A percentile compares a stretch with the other conserved stretches of the same genome.
Evolutionary conservation across 2,797 vertebrate species (phyloP).

Genomic region (Muscicapa comitata): DNA sequence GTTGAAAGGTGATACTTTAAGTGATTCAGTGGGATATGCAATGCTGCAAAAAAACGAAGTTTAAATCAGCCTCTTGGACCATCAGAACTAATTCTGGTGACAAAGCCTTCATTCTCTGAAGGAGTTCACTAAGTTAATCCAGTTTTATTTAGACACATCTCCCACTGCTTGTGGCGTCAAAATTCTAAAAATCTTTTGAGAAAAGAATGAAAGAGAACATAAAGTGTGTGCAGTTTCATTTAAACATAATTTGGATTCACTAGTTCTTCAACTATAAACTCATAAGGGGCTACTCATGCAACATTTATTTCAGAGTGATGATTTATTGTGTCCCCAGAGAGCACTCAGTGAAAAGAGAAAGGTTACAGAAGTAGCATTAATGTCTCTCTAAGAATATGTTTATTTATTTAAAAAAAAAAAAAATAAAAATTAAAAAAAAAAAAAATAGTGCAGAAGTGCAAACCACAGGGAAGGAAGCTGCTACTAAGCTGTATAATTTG

Average conservation of each 20-base stretch:
- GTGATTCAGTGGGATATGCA: neutral
- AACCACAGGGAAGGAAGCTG: conserved; percentile 23
- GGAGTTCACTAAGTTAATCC: neutral
- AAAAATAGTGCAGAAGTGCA: neutral
- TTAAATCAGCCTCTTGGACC: neutral
- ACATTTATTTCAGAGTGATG: conserved; percentile 46
- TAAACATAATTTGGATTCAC: conserved; percentile 23
- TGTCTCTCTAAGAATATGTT: neutral
- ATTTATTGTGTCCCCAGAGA: conserved; percentile 25
- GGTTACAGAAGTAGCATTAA: conserved; percentile 18
- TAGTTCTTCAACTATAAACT: conserved; percentile 11
- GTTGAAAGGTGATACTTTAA: neutral
- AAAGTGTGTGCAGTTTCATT: neutral
- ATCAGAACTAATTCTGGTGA: neutral
- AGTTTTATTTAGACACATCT: neutral
- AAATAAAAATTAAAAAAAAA: neutral
- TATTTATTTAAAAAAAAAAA: neutral
- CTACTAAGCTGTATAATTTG: conserved; percentile 55
- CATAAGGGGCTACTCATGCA: neutral
- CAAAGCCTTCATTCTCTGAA: neutral
- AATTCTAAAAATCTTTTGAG: neutral
- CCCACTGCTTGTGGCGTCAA: neutral
- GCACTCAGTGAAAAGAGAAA: conserved; percentile 10
- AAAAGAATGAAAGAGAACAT: neutral
- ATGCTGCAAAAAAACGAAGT: neutral